Percentiles rank a stretch among this genome's conserved stretches.
Conservation (phyloP, 2,888 invertebrate genomes). For the Syrista parreyssii region DNA sequence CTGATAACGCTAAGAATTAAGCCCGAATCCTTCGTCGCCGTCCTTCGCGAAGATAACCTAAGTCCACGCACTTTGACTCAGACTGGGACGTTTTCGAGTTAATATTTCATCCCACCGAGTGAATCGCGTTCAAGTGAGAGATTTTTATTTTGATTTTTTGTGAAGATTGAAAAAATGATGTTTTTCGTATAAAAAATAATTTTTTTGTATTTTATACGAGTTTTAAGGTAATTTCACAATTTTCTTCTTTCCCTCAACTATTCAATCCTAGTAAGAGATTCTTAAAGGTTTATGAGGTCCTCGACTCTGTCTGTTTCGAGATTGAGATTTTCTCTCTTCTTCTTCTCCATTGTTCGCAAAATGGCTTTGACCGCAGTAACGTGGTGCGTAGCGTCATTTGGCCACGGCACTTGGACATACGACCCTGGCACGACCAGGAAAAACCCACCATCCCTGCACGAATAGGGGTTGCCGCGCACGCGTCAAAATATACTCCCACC, state of each 20-base stretch:
- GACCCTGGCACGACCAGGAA: background rate
- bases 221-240: background rate
- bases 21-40: background rate
- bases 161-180: background rate
- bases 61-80: too few relatives aligned
- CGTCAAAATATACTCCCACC: conserved; percentile 8
- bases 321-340: background rate
- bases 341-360: background rate
- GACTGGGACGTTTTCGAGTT: background rate
- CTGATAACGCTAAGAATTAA: background rate
- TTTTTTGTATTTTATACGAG: background rate
- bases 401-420: conserved; percentile 1
- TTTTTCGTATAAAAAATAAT: background rate
- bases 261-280: background rate
- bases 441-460: background rate
- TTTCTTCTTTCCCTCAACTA: background rate
- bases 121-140: background rate
- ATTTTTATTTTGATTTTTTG: background rate
- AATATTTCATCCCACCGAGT: background rate
- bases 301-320: background rate
- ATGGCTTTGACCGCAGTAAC: background rate
- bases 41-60: background rate
- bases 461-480: background rate
- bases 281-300: background rate
- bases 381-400: background rate